Evolutionary conservation across 2,113 vertebrate genomes (phyloP).

Genomic region (Nerophis ophidion): DNA sequence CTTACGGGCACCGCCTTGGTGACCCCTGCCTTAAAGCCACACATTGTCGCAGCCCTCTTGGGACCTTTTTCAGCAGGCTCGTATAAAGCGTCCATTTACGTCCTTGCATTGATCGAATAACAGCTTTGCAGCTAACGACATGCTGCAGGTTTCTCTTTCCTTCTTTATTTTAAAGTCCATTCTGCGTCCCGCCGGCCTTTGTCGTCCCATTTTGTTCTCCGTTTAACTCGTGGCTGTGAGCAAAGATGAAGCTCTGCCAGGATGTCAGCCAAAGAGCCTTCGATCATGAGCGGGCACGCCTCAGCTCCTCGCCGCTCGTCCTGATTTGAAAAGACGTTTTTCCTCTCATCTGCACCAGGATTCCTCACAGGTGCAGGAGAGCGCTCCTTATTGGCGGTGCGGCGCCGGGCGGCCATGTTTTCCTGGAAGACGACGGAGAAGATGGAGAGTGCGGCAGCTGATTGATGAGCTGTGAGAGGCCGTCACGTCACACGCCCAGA

Average conservation of each 20-base stretch:
- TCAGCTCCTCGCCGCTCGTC: conserved; percentile 19
- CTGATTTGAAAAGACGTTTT: conserved; percentile 30
- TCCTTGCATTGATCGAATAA: too few relatives aligned
- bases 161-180: background rate
- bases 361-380: too few relatives aligned
- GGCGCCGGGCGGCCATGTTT: too few relatives aligned
- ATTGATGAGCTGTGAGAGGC: conserved; percentile 18
- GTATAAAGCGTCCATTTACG: too few relatives aligned
- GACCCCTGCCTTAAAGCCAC: too few relatives aligned
- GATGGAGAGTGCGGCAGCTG: background rate
- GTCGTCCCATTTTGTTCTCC: too few relatives aligned
- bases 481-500: conserved; percentile 44
- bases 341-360: background rate
- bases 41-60: too few relatives aligned
- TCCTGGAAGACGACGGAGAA: background rate
- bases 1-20: too few relatives aligned
- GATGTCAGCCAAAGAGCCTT: conserved; percentile 53
- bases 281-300: conserved; percentile 51
- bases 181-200: too few relatives aligned
- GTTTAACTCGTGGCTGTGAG: background rate
- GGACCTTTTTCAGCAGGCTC: too few relatives aligned
- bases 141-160: conserved; percentile 9
- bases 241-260: conserved; percentile 25
- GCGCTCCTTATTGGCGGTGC: too few relatives aligned
- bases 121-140: too few relatives aligned